A percentile compares a stretch with the other conserved stretches of the same genome.
These are phyloP conservation scores for Chloropsis cyanopogon DNA, from an alignment of 2,113 vertebrate genomes.

Conservation along the genomic window DNA sequence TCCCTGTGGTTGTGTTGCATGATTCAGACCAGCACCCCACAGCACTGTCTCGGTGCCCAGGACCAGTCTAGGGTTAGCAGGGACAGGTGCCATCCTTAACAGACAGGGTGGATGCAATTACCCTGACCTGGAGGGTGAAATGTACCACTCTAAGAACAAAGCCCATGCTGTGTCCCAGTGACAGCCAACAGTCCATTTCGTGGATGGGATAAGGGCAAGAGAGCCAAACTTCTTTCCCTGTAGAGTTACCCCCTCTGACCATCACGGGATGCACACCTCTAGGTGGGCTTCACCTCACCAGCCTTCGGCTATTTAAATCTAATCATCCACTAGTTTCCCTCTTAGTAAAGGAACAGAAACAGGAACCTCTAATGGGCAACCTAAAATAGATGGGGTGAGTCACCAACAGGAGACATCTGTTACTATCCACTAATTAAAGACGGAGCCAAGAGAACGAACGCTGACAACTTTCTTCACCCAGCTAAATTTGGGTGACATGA, in stretches of 20 bases:
- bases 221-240: neutral
- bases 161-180: rapidly evolving
- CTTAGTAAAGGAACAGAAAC: neutral
- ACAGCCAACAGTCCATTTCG: neutral
- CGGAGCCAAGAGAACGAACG: neutral
- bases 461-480: neutral
- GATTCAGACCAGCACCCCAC: neutral
- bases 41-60: rapidly evolving
- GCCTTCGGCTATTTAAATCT: neutral
- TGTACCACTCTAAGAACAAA: neutral
- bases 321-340: neutral
- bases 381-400: constrained; percentile 50
- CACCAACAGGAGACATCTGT: constrained; percentile 43
- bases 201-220: neutral
- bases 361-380: constrained; percentile 8
- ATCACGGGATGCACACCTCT: neutral
- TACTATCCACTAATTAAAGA: constrained; percentile 42
- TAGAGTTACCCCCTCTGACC: neutral
- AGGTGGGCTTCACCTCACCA: neutral
- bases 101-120: neutral
- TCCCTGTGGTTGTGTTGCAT: neutral
- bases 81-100: neutral
- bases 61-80: neutral
- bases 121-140: neutral
- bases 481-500: neutral